Conservation (phyloP, 2,888 invertebrate genomes). For the Hoplodrina ambigua region DNA sequence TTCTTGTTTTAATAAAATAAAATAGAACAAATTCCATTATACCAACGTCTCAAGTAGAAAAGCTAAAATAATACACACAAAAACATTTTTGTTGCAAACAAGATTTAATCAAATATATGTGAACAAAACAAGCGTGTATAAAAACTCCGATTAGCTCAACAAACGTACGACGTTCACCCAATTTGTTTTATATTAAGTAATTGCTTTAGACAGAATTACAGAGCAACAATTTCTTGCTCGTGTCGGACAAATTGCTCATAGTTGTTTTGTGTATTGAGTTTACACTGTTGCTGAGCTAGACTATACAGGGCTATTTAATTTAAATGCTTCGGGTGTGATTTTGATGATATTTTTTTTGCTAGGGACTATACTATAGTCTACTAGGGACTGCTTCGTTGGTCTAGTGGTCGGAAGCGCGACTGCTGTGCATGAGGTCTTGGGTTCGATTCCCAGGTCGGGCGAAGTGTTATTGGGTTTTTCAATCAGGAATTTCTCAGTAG, state of each 20-base stretch:
- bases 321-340: too few relatives aligned
- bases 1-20: not conserved
- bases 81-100: constrained; percentile 25
- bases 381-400: too few relatives aligned
- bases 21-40: constrained; percentile 12
- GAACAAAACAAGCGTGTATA: constrained; percentile 28
- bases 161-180: constrained; percentile 32
- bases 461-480: too few relatives aligned
- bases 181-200: constrained; percentile 59
- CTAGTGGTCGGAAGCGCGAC: too few relatives aligned
- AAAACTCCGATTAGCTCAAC: constrained; percentile 43
- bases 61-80: constrained; percentile 35
- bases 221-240: constrained; percentile 37
- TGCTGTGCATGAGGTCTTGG: too few relatives aligned
- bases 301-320: not conserved
- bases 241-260: constrained; percentile 22
- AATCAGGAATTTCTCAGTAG: too few relatives aligned
- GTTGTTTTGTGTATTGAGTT: constrained; percentile 1
- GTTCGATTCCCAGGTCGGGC: too few relatives aligned
- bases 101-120: constrained; percentile 57
- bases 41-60: constrained; percentile 10
- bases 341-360: too few relatives aligned
- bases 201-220: constrained; percentile 51
- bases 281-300: not conserved
- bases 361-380: too few relatives aligned